Evolutionary conservation across 2,797 vertebrate genomes (phyloP).

Genomic region (Scarus forsteni): DNA sequence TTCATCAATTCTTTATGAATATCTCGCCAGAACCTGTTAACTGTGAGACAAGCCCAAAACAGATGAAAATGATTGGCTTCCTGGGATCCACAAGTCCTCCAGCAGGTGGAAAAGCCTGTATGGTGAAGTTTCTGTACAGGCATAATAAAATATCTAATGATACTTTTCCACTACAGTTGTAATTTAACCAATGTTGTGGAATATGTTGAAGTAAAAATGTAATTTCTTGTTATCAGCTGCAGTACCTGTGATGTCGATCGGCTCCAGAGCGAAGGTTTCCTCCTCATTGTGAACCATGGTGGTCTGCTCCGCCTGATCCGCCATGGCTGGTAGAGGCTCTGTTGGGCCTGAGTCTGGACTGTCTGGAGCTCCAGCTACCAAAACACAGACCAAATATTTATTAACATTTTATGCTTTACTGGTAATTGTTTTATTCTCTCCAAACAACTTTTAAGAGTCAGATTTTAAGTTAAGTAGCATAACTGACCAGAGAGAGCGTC

Average conservation of each 20-base stretch:
- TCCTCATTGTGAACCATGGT: slow-evolving; percentile 94
- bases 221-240: slow-evolving; percentile 18
- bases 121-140: no score
- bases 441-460: not conserved
- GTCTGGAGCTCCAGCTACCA: slow-evolving; percentile 89
- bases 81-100: no score
- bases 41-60: no score
- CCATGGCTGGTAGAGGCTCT: slow-evolving; percentile 92
- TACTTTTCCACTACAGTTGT: no score
- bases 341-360: slow-evolving; percentile 94
- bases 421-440: not conserved
- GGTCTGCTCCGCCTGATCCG: slow-evolving; percentile 90
- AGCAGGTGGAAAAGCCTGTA: no score
- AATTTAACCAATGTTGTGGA: no score
- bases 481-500: slow-evolving; percentile 93
- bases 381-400: slow-evolving; percentile 8
- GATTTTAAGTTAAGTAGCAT: not conserved
- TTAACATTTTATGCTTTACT: not conserved
- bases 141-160: no score
- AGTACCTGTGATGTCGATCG: slow-evolving; percentile 91
- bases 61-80: no score
- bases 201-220: no score
- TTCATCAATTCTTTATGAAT: no score
- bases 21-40: no score
- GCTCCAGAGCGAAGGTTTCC: slow-evolving; percentile 95